Conservation (phyloP, 1,140 invertebrate species). For the Temnothorax curvispinosus region DNA sequence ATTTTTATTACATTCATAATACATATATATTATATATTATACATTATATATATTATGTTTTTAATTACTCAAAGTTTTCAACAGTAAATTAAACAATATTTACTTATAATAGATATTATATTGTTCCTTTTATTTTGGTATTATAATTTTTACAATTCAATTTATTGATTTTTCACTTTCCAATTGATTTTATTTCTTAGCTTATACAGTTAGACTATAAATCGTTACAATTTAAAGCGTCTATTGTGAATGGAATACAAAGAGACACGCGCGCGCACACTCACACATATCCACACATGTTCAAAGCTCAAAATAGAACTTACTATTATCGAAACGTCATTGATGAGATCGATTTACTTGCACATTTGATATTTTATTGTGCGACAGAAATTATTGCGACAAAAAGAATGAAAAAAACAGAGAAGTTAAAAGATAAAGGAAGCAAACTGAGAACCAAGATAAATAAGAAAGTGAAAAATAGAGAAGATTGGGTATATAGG, state of each 20-base stretch:
- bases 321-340: background rate
- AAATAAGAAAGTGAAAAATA: background rate
- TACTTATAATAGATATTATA: too few relatives aligned
- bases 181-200: background rate
- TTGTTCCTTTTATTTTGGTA: background rate
- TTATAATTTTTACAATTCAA: background rate
- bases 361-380: background rate
- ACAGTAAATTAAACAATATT: too few relatives aligned
- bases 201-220: background rate
- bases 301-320: conserved; percentile 8
- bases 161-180: background rate
- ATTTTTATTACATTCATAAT: too few relatives aligned
- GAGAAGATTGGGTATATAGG: background rate
- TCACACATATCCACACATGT: background rate
- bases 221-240: conserved; percentile 2
- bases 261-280: background rate
- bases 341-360: background rate
- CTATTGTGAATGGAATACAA: conserved; percentile 9
- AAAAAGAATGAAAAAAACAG: background rate
- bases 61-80: too few relatives aligned
- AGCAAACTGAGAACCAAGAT: background rate
- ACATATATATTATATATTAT: too few relatives aligned
- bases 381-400: background rate
- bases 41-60: too few relatives aligned
- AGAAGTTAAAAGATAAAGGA: background rate